Conservation (phyloP, 2,113 vertebrate genomes). For the Apteryx owenii region DNA sequence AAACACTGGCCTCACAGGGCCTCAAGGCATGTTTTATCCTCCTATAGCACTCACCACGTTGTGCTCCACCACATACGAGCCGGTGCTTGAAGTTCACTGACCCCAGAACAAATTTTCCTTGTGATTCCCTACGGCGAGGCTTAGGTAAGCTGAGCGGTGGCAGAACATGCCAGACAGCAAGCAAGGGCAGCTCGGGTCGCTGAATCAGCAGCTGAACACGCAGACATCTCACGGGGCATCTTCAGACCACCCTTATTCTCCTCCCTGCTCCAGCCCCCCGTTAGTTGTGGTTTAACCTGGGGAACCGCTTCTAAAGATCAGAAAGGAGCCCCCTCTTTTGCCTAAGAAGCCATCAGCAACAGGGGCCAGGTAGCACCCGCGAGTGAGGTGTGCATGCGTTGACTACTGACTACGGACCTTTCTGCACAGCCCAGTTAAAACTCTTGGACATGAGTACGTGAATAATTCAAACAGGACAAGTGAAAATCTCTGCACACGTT, state of each 20-base stretch:
- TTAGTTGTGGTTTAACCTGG: not conserved
- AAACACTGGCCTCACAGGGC: not conserved
- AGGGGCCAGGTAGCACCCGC: not conserved
- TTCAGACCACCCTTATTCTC: not conserved
- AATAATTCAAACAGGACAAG: not conserved
- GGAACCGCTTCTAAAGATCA: not conserved
- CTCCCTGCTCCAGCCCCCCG: not conserved
- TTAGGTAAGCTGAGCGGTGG: not conserved
- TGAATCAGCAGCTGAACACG: not conserved
- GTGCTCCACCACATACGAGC: not conserved
- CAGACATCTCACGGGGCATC: not conserved
- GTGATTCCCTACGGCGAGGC: not conserved
- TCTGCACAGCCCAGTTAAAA: not conserved
- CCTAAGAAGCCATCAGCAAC: not conserved
- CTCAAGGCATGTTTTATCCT: not conserved
- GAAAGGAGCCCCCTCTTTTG: not conserved
- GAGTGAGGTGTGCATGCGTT: not conserved
- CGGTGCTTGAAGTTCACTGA: not conserved
- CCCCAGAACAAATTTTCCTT: not conserved
- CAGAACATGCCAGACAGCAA: not conserved
- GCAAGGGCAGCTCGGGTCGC: accelerated
- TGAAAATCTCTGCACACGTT: not conserved
- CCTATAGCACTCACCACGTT: not conserved
- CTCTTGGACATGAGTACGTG: not conserved
- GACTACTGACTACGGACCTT: not conserved